These are phyloP conservation scores for Lepidotrigona ventralis DNA, from an alignment of 1,140 invertebrate genomes.

Conservation along the genomic window DNA sequence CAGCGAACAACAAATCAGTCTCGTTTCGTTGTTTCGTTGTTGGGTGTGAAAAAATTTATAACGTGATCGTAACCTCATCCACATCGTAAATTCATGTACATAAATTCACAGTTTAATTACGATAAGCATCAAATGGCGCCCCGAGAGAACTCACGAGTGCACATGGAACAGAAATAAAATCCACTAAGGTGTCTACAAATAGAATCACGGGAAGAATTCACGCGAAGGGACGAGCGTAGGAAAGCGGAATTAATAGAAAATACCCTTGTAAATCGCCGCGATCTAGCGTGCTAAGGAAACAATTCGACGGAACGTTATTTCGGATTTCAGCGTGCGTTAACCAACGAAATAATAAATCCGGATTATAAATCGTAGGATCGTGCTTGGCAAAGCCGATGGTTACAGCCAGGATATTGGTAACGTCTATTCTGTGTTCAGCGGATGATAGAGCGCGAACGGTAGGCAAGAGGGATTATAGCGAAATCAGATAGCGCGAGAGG, in stretches of 20 bases:
- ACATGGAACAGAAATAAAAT: too few relatives aligned
- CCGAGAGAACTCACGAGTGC: too few relatives aligned
- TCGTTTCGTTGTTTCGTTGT: too few relatives aligned
- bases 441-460: conserved; percentile 21
- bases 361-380: conserved; percentile 3
- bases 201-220: too few relatives aligned
- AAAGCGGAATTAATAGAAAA: background rate
- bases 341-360: background rate
- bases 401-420: background rate
- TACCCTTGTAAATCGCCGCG: background rate
- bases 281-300: background rate
- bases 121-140: too few relatives aligned
- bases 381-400: background rate
- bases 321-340: background rate
- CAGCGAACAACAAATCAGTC: too few relatives aligned
- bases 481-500: background rate
- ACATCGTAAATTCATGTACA: too few relatives aligned
- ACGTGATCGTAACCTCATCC: too few relatives aligned
- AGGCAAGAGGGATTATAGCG: conserved; percentile 8
- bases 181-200: too few relatives aligned
- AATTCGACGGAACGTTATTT: background rate
- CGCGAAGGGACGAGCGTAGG: too few relatives aligned
- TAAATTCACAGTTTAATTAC: too few relatives aligned
- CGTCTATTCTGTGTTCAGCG: background rate
- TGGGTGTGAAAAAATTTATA: too few relatives aligned